Conservation (phyloP, 2,113 vertebrate species). For the Pholis gunnellus region DNA sequence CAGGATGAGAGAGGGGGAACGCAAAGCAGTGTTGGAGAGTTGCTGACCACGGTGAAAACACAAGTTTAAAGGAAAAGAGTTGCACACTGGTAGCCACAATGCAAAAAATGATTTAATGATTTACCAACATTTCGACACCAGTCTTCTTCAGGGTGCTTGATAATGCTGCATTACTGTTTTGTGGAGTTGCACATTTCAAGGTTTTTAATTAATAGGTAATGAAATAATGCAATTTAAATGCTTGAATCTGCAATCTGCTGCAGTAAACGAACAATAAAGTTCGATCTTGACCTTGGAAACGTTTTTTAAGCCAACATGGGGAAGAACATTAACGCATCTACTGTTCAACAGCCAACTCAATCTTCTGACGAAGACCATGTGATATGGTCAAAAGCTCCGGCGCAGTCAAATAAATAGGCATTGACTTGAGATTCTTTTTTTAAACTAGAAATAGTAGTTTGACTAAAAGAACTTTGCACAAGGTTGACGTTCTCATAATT, state of each 20-base stretch:
- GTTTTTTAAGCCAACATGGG: not conserved
- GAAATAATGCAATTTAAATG: not conserved
- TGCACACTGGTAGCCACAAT: not conserved
- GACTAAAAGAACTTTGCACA: too few relatives aligned
- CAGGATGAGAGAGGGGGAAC: not conserved
- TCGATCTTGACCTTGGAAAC: not conserved
- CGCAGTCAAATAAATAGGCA: not conserved
- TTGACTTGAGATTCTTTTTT: not conserved
- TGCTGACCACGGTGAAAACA: too few relatives aligned
- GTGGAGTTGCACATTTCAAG: not conserved
- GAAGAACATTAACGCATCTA: not conserved
- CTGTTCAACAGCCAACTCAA: not conserved
- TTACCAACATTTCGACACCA: not conserved
- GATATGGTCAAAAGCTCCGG: not conserved
- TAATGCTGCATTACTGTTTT: not conserved
- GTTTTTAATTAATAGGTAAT: too few relatives aligned
- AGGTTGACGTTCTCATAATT: not conserved
- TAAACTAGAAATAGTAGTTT: not conserved
- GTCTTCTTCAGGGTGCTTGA: not conserved
- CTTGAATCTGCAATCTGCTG: not conserved
- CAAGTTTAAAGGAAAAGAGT: not conserved
- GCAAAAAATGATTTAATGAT: not conserved
- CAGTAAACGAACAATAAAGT: not conserved
- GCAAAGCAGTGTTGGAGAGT: too few relatives aligned
- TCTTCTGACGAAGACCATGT: not conserved